A percentile compares a stretch with the other conserved stretches of the same genome.
These are phyloP conservation scores for Leiothrix lutea DNA, from an alignment of 2,113 vertebrate genomes.

Conservation along the genomic window DNA sequence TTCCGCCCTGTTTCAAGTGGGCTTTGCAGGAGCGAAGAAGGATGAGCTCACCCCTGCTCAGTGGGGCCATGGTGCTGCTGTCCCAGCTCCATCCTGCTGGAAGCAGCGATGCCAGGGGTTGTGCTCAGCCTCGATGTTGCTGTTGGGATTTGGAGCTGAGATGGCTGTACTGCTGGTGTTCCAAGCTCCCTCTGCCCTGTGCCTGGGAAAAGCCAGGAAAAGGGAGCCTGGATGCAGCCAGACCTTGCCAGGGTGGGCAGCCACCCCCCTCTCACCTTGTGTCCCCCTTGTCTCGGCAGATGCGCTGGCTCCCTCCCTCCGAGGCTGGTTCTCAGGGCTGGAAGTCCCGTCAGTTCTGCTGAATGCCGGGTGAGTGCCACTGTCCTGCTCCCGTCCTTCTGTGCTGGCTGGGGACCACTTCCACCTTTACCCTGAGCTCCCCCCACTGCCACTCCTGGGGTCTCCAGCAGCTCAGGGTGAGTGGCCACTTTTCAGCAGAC, in stretches of 20 bases:
- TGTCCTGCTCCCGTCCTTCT: accelerated
- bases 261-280: not conserved
- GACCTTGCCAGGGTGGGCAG: not conserved
- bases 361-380: slow-evolving; percentile 40
- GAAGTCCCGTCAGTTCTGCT: slow-evolving; percentile 69
- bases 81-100: not conserved
- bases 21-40: not conserved
- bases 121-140: not conserved
- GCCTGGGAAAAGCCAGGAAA: not conserved
- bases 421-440: not conserved
- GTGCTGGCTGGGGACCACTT: not conserved
- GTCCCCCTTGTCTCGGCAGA: not conserved
- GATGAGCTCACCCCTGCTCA: not conserved
- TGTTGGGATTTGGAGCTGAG: accelerated
- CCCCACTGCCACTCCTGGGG: accelerated
- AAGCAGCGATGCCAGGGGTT: accelerated
- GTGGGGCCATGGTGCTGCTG: not conserved
- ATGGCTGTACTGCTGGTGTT: not conserved
- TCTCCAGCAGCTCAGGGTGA: not conserved
- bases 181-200: accelerated
- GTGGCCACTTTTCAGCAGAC: not conserved
- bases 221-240: not conserved
- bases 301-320: slow-evolving; percentile 67
- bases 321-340: slow-evolving; percentile 69
- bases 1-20: accelerated